Evolutionary conservation across 2,113 vertebrate species (phyloP).

Genomic region (Eubucco bourcierii): DNA sequence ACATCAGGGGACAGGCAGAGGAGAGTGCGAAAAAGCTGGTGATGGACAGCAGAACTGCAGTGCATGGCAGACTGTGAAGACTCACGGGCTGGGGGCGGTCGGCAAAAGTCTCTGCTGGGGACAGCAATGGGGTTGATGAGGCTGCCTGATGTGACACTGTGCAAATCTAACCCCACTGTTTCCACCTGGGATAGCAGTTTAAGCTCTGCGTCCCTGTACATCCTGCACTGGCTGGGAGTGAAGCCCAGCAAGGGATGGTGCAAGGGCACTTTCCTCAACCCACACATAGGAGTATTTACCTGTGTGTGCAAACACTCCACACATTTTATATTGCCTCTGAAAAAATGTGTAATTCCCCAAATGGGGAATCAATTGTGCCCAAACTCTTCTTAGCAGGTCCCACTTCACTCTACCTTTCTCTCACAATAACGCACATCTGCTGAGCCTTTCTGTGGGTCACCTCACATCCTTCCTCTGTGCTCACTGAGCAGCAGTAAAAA

Average conservation of each 20-base stretch:
- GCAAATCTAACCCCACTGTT: background rate
- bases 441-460: background rate
- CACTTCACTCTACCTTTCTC: background rate
- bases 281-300: background rate
- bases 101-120: background rate
- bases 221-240: background rate
- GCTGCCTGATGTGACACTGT: background rate
- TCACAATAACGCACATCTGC: background rate
- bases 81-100: background rate
- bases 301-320: background rate
- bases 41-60: background rate
- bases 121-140: background rate
- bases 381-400: background rate
- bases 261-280: background rate
- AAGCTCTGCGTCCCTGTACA: background rate
- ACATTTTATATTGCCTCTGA: background rate
- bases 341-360: background rate
- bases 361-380: background rate
- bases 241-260: background rate
- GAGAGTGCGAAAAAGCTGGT: conserved; percentile 54
- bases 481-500: background rate
- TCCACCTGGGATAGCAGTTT: background rate
- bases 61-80: background rate
- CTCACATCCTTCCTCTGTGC: background rate
- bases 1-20: conserved; percentile 74